Conservation (phyloP, 2,888 invertebrate species). For the Leptogaster cylindrica region DNA sequence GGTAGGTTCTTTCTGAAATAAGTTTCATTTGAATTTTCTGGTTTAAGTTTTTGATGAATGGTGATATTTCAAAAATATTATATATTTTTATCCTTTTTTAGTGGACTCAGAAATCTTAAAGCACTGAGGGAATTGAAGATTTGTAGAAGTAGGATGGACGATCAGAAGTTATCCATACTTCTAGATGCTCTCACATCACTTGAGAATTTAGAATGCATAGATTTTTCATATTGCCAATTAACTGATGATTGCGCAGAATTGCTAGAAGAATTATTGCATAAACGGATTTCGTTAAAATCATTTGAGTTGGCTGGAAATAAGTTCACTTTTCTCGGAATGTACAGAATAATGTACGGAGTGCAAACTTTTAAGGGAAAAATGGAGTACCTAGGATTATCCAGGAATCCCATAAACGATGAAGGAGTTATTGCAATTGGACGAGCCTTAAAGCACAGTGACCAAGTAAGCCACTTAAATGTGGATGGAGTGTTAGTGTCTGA, state of each 20-base stretch:
- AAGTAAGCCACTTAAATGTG: slow-evolving; percentile 8
- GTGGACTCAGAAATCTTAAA: background rate
- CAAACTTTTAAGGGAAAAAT: slow-evolving; percentile 17
- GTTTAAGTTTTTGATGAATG: too few species aligned
- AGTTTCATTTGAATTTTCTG: too few species aligned
- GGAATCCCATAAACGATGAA: background rate
- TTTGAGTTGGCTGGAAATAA: slow-evolving; percentile 3
- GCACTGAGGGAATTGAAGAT: slow-evolving; percentile 1
- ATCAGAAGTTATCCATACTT: background rate
- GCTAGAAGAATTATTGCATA: background rate
- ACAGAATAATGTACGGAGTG: background rate
- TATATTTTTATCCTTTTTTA: background rate
- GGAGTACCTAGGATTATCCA: slow-evolving; percentile 8
- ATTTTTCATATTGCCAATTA: slow-evolving; percentile 8
- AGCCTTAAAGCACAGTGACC: background rate
- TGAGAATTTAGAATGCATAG: background rate
- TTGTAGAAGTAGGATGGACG: slow-evolving; percentile 8
- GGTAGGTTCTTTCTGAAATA: background rate
- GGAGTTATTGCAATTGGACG: background rate
- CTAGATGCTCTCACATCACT: background rate
- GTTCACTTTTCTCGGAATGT: background rate
- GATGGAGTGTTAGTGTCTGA: background rate
- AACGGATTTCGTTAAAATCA: background rate
- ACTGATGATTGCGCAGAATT: slow-evolving; percentile 5
- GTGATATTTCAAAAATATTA: too few species aligned